These are phyloP conservation scores for Monarcha castaneiventris DNA, from an alignment of 2,113 vertebrate species.

Conservation along the genomic window DNA sequence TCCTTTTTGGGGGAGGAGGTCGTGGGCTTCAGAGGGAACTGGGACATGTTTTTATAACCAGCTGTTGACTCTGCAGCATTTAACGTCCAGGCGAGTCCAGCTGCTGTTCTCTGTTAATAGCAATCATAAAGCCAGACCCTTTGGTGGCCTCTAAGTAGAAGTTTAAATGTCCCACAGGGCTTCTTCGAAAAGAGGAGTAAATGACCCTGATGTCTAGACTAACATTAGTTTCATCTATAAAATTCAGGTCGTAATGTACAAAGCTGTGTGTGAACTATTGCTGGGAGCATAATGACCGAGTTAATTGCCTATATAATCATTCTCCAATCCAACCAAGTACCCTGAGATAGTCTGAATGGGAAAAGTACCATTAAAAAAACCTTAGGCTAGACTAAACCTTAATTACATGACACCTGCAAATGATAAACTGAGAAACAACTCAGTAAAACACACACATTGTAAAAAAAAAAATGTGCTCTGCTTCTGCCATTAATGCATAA, in stretches of 20 bases:
- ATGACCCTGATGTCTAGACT: neutral
- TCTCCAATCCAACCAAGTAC: neutral
- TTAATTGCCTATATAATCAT: slow-evolving; percentile 39
- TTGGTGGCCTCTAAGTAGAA: neutral
- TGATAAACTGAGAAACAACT: neutral
- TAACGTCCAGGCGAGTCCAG: neutral
- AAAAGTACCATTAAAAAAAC: neutral
- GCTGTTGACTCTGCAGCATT: neutral
- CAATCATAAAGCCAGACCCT: neutral
- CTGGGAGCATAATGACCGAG: neutral
- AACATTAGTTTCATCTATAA: neutral
- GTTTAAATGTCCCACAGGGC: neutral
- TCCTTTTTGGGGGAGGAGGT: neutral
- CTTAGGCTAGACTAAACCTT: neutral
- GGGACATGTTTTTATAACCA: neutral
- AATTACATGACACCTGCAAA: slow-evolving; percentile 26
- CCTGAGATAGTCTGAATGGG: neutral
- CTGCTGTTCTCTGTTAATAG: neutral
- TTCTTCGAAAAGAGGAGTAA: neutral
- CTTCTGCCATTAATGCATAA: neutral
- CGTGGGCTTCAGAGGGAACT: neutral
- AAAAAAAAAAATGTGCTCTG: neutral
- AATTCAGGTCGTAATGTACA: neutral
- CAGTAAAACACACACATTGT: neutral
- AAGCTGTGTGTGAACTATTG: neutral